Conservation (phyloP, 1,140 invertebrate species). For the Cherax quadricarinatus region DNA sequence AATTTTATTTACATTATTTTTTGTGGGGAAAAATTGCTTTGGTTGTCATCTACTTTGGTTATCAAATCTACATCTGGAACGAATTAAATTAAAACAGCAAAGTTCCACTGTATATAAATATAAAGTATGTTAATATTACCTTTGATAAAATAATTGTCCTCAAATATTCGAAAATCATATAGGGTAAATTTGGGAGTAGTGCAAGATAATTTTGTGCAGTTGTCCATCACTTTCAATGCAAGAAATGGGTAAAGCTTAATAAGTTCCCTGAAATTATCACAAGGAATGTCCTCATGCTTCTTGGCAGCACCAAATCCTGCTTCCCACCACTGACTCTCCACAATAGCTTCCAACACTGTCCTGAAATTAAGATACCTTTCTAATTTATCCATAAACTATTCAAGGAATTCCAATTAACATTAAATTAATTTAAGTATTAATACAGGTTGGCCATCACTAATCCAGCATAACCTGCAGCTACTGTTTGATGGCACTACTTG, state of each 20-base stretch:
- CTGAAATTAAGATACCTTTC: conserved; percentile 7
- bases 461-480: no score
- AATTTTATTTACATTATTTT: no score
- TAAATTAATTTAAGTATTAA: no score
- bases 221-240: conserved; percentile 22
- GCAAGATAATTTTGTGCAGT: not conserved
- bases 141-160: conserved; percentile 30
- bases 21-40: no score
- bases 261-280: conserved; percentile 26
- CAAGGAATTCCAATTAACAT: no score
- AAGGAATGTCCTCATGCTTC: conserved; percentile 12
- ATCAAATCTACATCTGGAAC: no score
- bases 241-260: conserved; percentile 22
- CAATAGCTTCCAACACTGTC: conserved; percentile 17
- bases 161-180: conserved; percentile 36
- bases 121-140: not conserved
- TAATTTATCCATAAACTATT: no score
- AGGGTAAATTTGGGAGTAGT: not conserved
- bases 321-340: conserved; percentile 42
- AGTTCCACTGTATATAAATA: not conserved
- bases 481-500: no score
- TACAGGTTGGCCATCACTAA: no score
- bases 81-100: no score
- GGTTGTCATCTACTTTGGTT: no score
- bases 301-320: conserved; percentile 27